A percentile compares a stretch with the other conserved stretches of the same genome.
These are phyloP conservation scores for Anthopleura sola DNA, from an alignment of 64 coral and sea anemone species.

Conservation along the genomic window DNA sequence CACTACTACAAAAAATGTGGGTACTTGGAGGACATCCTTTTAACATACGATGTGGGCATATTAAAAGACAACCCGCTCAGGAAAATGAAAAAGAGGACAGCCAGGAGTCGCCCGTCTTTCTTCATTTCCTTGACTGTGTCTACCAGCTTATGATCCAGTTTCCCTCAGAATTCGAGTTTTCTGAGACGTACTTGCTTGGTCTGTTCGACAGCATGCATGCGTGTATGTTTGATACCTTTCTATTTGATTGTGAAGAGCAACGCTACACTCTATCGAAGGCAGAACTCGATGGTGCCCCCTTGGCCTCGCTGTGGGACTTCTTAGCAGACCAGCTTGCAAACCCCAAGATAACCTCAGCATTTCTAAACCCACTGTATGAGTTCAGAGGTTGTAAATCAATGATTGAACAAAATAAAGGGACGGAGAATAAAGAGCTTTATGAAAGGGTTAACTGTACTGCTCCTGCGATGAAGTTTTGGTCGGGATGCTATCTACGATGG, in stretches of 20 bases:
- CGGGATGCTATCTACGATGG: constrained; percentile 85
- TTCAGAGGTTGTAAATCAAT: constrained; percentile 29
- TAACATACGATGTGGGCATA: constrained; percentile 66
- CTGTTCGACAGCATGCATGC: constrained; percentile 84
- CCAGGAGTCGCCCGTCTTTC: constrained; percentile 85
- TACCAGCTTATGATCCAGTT: constrained; percentile 92
- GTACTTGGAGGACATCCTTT: constrained; percentile 95
- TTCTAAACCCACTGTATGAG: constrained; percentile 88
- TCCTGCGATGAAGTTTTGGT: constrained; percentile 91
- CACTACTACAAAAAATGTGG: constrained; percentile 97
- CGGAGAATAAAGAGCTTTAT: constrained; percentile 32
- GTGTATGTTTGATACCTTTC: constrained; percentile 93
- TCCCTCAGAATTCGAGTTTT: constrained; percentile 95
- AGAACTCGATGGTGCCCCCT: constrained; percentile 48
- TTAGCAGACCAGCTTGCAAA: constrained; percentile 81
- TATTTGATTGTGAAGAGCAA: constrained; percentile 90
- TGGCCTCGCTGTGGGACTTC: constrained; percentile 93
- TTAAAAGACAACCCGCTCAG: constrained; percentile 33
- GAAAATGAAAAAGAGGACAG: constrained; percentile 74
- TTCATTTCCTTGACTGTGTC: constrained; percentile 96
- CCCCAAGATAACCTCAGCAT: constrained; percentile 59
- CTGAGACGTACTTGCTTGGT: constrained; percentile 86
- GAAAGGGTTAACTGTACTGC: constrained; percentile 59
- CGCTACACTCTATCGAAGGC: constrained; percentile 45
- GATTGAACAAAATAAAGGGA: constrained; percentile 37